Conservation (phyloP, 2,888 invertebrate species). For the Chrysolina oricalcia region DNA sequence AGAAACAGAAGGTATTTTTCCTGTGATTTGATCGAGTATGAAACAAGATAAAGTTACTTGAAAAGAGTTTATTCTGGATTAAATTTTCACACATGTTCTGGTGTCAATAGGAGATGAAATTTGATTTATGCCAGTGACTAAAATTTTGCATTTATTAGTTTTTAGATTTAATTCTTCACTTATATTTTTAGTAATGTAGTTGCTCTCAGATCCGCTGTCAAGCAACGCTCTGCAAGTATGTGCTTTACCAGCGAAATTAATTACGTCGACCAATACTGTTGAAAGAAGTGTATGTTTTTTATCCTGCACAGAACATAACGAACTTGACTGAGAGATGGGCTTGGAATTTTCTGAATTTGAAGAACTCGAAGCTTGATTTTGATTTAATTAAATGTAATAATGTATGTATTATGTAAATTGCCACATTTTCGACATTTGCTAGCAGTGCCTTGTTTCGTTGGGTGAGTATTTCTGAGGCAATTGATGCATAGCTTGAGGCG, state of each 20-base stretch:
- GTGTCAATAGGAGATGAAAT: too few species aligned
- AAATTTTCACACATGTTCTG: too few species aligned
- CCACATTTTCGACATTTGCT: constrained; percentile 8
- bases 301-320: not conserved
- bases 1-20: not conserved
- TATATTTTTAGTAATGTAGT: too few species aligned
- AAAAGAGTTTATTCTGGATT: not conserved
- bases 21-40: not conserved
- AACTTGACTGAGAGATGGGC: not conserved
- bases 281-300: too few species aligned
- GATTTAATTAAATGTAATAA: not conserved
- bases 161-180: too few species aligned
- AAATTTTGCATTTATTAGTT: too few species aligned
- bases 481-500: not conserved
- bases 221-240: too few species aligned
- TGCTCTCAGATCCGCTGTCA: too few species aligned
- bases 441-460: not conserved
- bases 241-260: too few species aligned
- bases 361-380: not conserved
- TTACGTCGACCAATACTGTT: too few species aligned
- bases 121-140: too few species aligned
- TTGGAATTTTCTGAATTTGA: not conserved
- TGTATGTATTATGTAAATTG: too few species aligned
- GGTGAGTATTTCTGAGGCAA: not conserved
- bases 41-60: not conserved